Conservation (phyloP, 2,113 vertebrate genomes). For the Pomatorhinus ruficollis region DNA sequence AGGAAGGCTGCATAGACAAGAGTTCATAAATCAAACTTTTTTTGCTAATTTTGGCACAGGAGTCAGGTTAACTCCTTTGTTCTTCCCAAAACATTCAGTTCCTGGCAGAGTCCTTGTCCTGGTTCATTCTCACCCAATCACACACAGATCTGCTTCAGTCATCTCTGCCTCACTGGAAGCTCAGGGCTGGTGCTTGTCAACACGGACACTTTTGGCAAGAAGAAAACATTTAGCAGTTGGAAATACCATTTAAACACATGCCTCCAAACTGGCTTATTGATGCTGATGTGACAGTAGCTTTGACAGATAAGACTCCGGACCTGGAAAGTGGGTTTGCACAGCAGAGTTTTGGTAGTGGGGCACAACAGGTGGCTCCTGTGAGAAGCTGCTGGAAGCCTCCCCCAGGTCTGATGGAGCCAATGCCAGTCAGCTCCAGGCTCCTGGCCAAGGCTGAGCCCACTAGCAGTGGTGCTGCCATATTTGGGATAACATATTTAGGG, state of each 20-base stretch:
- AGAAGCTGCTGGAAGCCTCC: neutral
- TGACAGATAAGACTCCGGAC: neutral
- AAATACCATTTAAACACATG: neutral
- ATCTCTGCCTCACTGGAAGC: neutral
- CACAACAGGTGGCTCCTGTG: neutral
- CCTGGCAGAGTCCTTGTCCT: neutral
- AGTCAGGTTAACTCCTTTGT: neutral
- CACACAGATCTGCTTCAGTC: neutral
- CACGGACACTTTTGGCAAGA: neutral
- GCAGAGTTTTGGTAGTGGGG: neutral
- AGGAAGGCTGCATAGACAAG: neutral
- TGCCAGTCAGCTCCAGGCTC: neutral
- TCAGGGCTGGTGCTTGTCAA: neutral
- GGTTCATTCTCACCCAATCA: neutral
- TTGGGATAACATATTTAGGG: neutral
- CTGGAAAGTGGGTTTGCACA: neutral
- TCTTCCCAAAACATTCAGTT: neutral
- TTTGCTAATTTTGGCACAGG: neutral
- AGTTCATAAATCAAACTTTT: neutral
- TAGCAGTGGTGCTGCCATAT: neutral
- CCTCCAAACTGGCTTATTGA: neutral
- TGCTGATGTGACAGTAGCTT: neutral
- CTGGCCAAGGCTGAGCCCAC: neutral
- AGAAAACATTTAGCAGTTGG: neutral
- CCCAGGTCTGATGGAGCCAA: rapidly evolving